A percentile compares a stretch with the other conserved stretches of the same genome.
Evolutionary conservation across 2,113 vertebrate genomes (phyloP).

Genomic region (Galemys pyrenaicus): DNA sequence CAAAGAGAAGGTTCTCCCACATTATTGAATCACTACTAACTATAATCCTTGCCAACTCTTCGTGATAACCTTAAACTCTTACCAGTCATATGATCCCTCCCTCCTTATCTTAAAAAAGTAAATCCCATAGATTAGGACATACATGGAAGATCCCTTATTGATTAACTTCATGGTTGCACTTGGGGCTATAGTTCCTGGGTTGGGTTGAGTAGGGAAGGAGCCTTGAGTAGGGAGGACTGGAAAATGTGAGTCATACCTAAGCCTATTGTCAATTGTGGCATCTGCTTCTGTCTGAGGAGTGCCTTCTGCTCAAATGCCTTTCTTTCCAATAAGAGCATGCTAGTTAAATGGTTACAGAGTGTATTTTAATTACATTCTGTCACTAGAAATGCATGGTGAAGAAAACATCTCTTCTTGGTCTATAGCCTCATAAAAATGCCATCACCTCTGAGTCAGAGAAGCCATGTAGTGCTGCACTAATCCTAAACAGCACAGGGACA

Average conservation of each 20-base stretch:
- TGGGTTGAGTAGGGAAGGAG: background rate
- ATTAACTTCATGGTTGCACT: background rate
- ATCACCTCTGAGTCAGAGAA: background rate
- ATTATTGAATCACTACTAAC: background rate
- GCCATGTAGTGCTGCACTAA: background rate
- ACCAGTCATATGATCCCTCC: background rate
- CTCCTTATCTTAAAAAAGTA: slow-evolving; percentile 25
- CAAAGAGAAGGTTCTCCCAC: background rate
- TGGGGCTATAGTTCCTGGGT: background rate
- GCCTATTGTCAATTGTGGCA: background rate
- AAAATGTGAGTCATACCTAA: slow-evolving; percentile 32
- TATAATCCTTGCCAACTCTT: background rate
- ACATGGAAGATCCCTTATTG: background rate
- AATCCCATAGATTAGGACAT: background rate
- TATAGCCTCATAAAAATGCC: background rate
- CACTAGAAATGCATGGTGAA: background rate
- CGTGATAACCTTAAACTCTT: background rate
- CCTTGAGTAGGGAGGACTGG: background rate
- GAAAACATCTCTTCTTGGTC: background rate
- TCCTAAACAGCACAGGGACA: background rate
- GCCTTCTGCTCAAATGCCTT: slow-evolving; percentile 12
- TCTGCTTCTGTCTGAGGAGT: slow-evolving; percentile 35
- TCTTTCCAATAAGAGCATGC: background rate
- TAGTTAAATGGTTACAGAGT: slow-evolving; percentile 13
- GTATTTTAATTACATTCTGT: background rate